Evolutionary conservation across 2,888 invertebrate genomes (phyloP).

Genomic region (Acanthosoma haemorrhoidale): DNA sequence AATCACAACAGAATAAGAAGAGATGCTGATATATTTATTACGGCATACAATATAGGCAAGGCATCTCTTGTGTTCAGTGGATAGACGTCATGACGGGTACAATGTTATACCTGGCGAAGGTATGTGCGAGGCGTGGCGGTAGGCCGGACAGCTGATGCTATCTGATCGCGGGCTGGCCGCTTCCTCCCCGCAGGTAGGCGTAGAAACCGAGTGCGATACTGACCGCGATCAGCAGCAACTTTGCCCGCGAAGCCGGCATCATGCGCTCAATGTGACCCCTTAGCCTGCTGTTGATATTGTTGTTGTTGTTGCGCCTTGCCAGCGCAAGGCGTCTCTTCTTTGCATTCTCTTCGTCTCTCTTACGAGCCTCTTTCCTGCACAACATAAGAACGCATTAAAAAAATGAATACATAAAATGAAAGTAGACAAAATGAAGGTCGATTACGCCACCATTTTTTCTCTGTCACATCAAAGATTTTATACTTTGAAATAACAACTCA

Average conservation of each 20-base stretch:
- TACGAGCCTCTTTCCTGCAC: slow-evolving; percentile 34
- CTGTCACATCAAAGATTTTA: too few relatives aligned
- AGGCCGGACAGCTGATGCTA: slow-evolving; percentile 31
- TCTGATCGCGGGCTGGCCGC: slow-evolving; percentile 27
- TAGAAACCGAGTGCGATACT: slow-evolving; percentile 41
- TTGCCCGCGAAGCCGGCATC: slow-evolving; percentile 36
- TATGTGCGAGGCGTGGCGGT: slow-evolving; percentile 35
- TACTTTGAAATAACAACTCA: too few relatives aligned
- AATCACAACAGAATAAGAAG: too few relatives aligned
- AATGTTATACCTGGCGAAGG: slow-evolving; percentile 34
- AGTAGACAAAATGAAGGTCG: too few relatives aligned
- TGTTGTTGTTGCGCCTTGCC: neutral
- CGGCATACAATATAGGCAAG: too few relatives aligned
- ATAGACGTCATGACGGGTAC: slow-evolving; percentile 26
- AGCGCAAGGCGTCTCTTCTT: slow-evolving; percentile 6
- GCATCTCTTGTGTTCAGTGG: too few relatives aligned
- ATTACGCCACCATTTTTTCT: too few relatives aligned
- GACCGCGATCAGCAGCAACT: slow-evolving; percentile 39
- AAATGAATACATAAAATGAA: too few relatives aligned
- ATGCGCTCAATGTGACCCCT: slow-evolving; percentile 31
- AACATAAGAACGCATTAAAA: too few relatives aligned
- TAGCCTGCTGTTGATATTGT: too few relatives aligned
- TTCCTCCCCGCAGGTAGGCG: slow-evolving; percentile 38
- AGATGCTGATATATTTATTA: too few relatives aligned
- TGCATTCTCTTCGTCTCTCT: slow-evolving; percentile 36